A percentile compares a stretch with the other conserved stretches of the same genome.
Conservation (phyloP, 2,888 invertebrate genomes). For the Lathronympha strigana region DNA sequence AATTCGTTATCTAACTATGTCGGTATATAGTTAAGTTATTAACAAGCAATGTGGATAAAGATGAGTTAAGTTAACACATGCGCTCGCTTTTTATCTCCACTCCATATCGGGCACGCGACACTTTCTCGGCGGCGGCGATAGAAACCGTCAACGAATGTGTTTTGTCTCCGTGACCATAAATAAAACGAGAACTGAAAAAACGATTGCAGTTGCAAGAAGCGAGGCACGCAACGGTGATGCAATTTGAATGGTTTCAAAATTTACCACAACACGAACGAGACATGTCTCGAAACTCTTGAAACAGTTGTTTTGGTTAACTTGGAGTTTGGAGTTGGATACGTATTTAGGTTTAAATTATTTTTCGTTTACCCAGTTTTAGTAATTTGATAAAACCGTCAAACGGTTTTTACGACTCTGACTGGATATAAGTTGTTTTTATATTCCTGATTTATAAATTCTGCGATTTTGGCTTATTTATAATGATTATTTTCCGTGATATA, state of each 20-base stretch:
- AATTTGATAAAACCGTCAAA: too few relatives aligned
- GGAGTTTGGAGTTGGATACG: not conserved
- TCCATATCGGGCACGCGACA: conserved; percentile 44
- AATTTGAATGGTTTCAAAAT: conserved; percentile 30
- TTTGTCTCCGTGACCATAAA: conserved; percentile 29
- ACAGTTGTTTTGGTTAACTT: not conserved
- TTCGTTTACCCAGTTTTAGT: too few relatives aligned
- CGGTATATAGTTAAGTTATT: conserved; percentile 1
- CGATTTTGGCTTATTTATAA: too few relatives aligned
- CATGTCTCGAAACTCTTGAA: not conserved
- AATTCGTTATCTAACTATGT: too few relatives aligned
- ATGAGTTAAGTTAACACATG: conserved; percentile 27
- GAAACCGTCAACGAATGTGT: conserved; percentile 46
- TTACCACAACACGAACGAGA: conserved; percentile 16
- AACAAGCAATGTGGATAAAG: conserved; percentile 25
- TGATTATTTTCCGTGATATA: too few relatives aligned
- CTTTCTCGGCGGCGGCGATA: conserved; percentile 49
- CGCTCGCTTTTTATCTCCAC: conserved; percentile 37
- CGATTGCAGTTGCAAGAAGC: conserved; percentile 15
- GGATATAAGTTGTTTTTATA: too few relatives aligned
- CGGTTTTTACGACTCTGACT: too few relatives aligned
- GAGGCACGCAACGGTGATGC: conserved; percentile 25
- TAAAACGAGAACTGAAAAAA: conserved; percentile 14
- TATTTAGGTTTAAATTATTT: too few relatives aligned
- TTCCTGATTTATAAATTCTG: too few relatives aligned